phyloP scores from a whole-genome alignment of 2,113 vertebrate genomes.

The Leptobrachium leishanense region DNA sequence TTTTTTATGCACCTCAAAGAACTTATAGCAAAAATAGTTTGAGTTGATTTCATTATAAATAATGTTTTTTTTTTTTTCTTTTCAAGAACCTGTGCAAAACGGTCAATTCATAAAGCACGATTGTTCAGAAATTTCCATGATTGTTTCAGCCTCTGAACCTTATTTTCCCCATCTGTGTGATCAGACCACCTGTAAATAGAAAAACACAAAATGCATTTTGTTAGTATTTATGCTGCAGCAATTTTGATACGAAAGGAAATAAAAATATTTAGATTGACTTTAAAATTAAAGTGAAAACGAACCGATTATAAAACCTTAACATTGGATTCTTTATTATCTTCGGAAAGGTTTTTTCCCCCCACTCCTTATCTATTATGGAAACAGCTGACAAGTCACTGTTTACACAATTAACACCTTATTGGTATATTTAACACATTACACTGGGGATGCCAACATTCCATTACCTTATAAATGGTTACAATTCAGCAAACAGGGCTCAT shows the following conservation, averaged over 20 bases:
- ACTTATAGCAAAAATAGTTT: slow-evolving; percentile 95
- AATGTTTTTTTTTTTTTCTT: slow-evolving; percentile 71
- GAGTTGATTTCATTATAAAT: slow-evolving; percentile 90
- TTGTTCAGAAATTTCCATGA: slow-evolving; percentile 89
- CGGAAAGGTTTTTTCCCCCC: too few species aligned
- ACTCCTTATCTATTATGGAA: too few species aligned
- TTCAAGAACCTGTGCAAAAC: slow-evolving; percentile 94
- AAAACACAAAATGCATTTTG: not conserved
- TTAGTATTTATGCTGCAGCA: not conserved
- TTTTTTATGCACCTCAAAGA: slow-evolving; percentile 88
- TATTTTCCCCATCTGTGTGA: slow-evolving; percentile 69
- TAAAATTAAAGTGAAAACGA: too few species aligned
- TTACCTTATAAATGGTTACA: too few species aligned
- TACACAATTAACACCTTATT: too few species aligned
- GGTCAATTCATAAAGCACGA: slow-evolving; percentile 90
- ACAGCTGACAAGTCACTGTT: too few species aligned
- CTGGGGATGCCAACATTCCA: too few species aligned
- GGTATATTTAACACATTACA: too few species aligned
- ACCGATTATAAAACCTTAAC: too few species aligned
- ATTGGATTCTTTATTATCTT: too few species aligned
- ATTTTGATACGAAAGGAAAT: not conserved
- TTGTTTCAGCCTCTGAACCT: slow-evolving; percentile 86
- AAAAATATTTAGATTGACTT: too few species aligned
- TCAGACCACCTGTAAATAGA: slow-evolving; percentile 69
- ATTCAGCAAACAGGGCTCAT: too few species aligned